Conservation (phyloP, 2,888 invertebrate species). For the Corythucha ciliata region DNA sequence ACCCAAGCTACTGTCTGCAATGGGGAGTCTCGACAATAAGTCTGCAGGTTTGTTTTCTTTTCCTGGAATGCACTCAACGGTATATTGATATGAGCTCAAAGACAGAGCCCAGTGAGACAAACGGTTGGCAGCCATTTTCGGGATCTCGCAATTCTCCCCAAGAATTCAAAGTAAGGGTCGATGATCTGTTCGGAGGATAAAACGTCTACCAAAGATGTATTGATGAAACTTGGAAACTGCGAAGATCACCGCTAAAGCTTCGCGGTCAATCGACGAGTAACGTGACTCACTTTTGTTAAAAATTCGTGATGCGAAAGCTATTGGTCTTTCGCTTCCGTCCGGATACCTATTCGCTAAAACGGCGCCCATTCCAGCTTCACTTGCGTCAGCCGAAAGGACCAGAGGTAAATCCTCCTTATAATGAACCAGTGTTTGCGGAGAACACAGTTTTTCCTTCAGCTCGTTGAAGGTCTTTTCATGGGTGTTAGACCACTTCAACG, state of each 20-base stretch:
- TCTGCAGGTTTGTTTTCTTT: not conserved
- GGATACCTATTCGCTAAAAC: not conserved
- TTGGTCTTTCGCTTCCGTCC: not conserved
- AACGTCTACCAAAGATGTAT: not conserved
- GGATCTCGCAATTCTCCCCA: not conserved
- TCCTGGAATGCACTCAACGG: not conserved
- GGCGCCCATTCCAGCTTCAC: not conserved
- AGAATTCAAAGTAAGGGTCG: not conserved
- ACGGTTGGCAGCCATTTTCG: slow-evolving; percentile 4
- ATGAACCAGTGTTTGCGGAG: not conserved
- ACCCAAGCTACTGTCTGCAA: not conserved
- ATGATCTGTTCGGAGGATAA: slow-evolving; percentile 1
- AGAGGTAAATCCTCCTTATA: slow-evolving; percentile 1
- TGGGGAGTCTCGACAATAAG: not conserved
- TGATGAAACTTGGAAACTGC: slow-evolving; percentile 3
- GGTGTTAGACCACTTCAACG: no score
- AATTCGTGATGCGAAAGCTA: not conserved
- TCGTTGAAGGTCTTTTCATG: no score
- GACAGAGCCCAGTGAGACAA: slow-evolving; percentile 2
- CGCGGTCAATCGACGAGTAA: slow-evolving; percentile 1
- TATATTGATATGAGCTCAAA: not conserved
- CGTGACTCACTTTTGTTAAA: not conserved
- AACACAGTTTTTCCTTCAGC: no score
- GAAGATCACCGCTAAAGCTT: not conserved
- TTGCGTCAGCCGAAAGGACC: slow-evolving; percentile 2